phyloP scores from a whole-genome alignment of 2,797 vertebrate species.

The Acanthopagrus latus region DNA sequence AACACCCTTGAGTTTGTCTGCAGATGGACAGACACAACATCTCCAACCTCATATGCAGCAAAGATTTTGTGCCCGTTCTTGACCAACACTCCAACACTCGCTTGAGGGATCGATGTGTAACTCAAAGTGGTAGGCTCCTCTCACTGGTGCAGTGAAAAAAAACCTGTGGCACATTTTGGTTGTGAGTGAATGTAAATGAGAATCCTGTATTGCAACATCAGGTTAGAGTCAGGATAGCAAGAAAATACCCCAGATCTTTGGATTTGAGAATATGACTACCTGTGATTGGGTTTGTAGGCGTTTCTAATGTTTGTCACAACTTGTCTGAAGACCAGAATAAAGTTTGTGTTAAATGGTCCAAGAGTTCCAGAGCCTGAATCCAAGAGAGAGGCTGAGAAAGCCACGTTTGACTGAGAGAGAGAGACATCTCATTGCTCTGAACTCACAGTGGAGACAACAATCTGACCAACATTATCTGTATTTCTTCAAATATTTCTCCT shows the following conservation, averaged over 20 bases:
- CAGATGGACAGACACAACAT: constrained; percentile 26
- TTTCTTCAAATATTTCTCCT: too few species aligned
- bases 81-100: constrained; percentile 2
- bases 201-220: too few species aligned
- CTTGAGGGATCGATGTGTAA: not conserved
- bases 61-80: constrained; percentile 24
- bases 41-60: constrained; percentile 3
- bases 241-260: too few species aligned
- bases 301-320: constrained; percentile 11
- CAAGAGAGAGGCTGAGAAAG: constrained; percentile 39
- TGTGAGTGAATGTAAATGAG: not conserved
- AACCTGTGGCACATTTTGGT: constrained; percentile 16
- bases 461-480: too few species aligned
- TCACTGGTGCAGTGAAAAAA: constrained; percentile 48
- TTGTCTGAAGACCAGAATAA: constrained; percentile 12
- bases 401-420: constrained; percentile 31
- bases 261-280: constrained; percentile 5
- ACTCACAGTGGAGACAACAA: too few species aligned
- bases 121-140: constrained; percentile 28
- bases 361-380: fast-evolving
- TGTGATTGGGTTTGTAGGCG: constrained; percentile 21
- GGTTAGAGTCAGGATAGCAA: too few species aligned
- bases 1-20: fast-evolving
- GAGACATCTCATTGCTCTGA: too few species aligned
- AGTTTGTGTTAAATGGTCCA: not conserved